Evolutionary conservation across 1,140 invertebrate genomes (phyloP).

Genomic region (Scylla paramamosain): DNA sequence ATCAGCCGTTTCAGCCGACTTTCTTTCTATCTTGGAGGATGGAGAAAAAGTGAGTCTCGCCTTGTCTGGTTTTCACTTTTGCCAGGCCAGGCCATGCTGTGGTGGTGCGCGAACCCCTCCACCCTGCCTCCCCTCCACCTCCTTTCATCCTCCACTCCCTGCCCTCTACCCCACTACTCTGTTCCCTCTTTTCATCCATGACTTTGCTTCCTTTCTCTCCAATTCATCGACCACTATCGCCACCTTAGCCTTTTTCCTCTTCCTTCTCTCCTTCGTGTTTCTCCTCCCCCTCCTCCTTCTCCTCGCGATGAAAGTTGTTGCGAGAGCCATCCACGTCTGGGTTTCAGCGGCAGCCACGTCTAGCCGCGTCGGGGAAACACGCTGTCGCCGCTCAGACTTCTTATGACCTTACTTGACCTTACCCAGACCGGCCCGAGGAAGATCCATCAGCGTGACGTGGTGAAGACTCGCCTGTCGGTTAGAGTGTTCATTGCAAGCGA

Average conservation of each 20-base stretch:
- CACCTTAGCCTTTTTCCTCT: not conserved
- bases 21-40: constrained; percentile 45
- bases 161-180: not conserved
- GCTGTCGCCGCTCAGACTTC: not conserved
- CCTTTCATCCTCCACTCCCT: not conserved
- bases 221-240: not conserved
- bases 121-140: not conserved
- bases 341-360: not conserved
- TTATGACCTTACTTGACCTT: not conserved
- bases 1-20: constrained; percentile 35
- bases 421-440: not conserved
- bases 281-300: not conserved
- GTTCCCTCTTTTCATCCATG: not conserved
- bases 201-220: not conserved
- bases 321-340: not conserved
- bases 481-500: not conserved
- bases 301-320: not conserved
- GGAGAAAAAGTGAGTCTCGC: constrained; percentile 41
- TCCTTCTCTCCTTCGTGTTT: not conserved
- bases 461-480: not conserved
- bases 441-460: not conserved
- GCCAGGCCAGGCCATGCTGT: not conserved
- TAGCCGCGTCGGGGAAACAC: not conserved
- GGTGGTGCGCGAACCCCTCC: not conserved
- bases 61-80: constrained; percentile 58